phyloP scores from a whole-genome alignment of 2,113 vertebrate species.

The Myrmophylax atrothorax region DNA sequence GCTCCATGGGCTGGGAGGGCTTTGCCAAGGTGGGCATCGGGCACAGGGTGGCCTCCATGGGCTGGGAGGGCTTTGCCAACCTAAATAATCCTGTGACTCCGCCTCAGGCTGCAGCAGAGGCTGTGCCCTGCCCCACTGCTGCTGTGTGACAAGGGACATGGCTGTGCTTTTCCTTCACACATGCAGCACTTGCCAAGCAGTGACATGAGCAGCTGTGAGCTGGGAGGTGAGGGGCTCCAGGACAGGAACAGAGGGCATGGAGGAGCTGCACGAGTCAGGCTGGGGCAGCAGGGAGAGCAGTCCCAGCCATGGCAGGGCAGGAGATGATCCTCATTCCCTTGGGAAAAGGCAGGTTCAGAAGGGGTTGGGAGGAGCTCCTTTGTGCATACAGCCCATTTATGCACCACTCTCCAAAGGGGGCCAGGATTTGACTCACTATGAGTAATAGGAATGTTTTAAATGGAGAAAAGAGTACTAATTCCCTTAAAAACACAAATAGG shows the following conservation, averaged over 20 bases:
- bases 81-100: neutral
- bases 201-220: neutral
- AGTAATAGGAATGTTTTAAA: conserved; percentile 35
- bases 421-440: conserved; percentile 41
- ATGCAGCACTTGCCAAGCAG: fast-evolving
- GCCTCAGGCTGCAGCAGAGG: neutral
- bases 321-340: fast-evolving
- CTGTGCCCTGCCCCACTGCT: neutral
- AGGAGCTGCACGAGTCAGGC: fast-evolving
- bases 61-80: fast-evolving
- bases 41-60: fast-evolving
- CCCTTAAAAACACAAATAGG: conserved; percentile 28
- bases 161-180: neutral
- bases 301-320: fast-evolving
- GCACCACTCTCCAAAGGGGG: neutral
- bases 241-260: neutral
- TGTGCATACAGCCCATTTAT: neutral
- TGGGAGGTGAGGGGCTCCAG: neutral
- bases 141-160: fast-evolving
- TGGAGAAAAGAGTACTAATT: conserved; percentile 13
- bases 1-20: no score
- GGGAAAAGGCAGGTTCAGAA: neutral
- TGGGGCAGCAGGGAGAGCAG: fast-evolving
- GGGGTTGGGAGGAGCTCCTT: neutral
- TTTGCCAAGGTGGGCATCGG: neutral